Conservation (phyloP, 2,888 invertebrate species). For the Cremastinae sp. region DNA sequence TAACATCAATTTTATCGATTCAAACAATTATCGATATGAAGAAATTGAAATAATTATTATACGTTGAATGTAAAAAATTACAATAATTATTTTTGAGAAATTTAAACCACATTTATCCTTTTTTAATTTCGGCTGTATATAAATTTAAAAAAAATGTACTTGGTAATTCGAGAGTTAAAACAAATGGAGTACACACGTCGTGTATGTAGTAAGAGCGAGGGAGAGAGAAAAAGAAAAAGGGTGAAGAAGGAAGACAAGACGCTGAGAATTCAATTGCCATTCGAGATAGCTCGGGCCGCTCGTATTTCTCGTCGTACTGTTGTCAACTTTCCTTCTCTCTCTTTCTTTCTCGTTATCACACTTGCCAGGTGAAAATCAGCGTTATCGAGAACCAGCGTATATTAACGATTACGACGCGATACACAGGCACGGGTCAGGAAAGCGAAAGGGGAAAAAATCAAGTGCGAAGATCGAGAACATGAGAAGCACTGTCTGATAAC, state of each 20-base stretch:
- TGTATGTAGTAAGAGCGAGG: not conserved
- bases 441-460: constrained; percentile 31
- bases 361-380: constrained; percentile 57
- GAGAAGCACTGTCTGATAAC: constrained; percentile 49
- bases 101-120: too few relatives aligned
- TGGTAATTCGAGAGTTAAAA: not conserved
- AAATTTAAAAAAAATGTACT: constrained; percentile 28
- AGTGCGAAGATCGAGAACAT: constrained; percentile 47
- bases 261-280: constrained; percentile 58
- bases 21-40: too few relatives aligned
- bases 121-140: constrained; percentile 16
- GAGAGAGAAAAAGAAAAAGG: constrained; percentile 6
- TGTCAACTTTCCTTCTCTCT: constrained; percentile 23
- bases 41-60: too few relatives aligned
- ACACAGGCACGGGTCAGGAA: constrained; percentile 40
- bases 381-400: constrained; percentile 44
- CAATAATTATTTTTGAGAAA: too few relatives aligned
- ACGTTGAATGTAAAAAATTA: too few relatives aligned
- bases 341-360: constrained; percentile 37
- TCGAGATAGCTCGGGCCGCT: constrained; percentile 53
- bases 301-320: constrained; percentile 55
- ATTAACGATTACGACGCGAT: constrained; percentile 36
- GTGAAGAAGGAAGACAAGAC: constrained; percentile 26
- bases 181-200: too few relatives aligned
- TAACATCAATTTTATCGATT: too few relatives aligned